Conservation (phyloP, 2,113 vertebrate species). For the Lophotis ruficrista region DNA sequence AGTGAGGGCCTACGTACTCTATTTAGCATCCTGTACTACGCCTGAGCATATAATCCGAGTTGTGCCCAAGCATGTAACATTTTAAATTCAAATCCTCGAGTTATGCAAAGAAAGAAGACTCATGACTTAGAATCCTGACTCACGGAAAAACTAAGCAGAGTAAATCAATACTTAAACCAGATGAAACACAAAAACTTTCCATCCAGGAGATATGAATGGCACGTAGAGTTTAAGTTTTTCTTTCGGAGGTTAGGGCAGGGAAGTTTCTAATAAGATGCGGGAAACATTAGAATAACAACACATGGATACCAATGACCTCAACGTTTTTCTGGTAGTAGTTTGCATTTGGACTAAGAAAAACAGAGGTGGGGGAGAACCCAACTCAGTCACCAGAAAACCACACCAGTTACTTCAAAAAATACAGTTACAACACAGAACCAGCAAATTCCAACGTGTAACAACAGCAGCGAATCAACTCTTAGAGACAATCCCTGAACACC, state of each 20-base stretch:
- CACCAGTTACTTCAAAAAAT: background rate
- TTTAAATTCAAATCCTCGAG: background rate
- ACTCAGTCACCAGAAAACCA: background rate
- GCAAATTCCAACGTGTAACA: background rate
- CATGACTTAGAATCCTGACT: background rate
- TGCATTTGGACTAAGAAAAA: background rate
- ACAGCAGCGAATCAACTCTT: background rate
- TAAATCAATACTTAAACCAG: background rate
- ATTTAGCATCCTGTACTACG: background rate
- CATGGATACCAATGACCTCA: background rate
- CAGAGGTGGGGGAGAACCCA: fast-evolving
- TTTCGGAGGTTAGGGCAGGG: background rate
- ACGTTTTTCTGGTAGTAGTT: background rate
- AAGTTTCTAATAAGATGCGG: background rate
- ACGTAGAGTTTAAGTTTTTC: background rate
- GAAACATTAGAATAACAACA: background rate
- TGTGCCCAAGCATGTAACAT: background rate
- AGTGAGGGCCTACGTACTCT: background rate
- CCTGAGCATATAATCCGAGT: background rate
- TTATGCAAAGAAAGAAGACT: background rate
- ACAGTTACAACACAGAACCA: background rate
- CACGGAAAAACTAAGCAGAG: background rate
- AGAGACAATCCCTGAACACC: background rate
- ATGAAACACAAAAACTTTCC: background rate
- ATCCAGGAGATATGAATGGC: background rate